Evolutionary conservation across 2,888 invertebrate genomes (phyloP).

Genomic region (Phragmatobia fuliginosa): DNA sequence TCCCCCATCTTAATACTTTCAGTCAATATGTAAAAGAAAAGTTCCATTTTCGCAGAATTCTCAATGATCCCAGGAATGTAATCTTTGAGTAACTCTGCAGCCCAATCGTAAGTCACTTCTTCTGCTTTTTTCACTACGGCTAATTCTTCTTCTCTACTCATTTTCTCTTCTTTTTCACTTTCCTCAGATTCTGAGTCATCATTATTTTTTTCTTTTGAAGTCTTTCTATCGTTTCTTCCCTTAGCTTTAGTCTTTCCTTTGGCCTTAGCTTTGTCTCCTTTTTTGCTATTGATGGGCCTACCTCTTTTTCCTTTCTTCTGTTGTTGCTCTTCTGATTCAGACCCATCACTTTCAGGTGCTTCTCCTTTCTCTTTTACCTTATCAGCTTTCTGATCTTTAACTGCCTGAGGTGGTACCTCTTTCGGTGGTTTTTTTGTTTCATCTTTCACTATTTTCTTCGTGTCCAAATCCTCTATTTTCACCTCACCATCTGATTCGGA

Average conservation of each 20-base stretch:
- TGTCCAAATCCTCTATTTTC: slow-evolving; percentile 83
- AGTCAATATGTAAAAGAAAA: slow-evolving; percentile 96
- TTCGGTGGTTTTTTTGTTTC: slow-evolving; percentile 64
- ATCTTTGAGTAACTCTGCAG: slow-evolving; percentile 92
- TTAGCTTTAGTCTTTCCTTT: slow-evolving; percentile 77
- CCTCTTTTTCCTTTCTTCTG: slow-evolving; percentile 70
- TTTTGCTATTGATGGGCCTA: slow-evolving; percentile 70
- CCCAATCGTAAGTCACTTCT: slow-evolving; percentile 96
- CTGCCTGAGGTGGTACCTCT: slow-evolving; percentile 44
- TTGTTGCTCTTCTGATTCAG: slow-evolving; percentile 71
- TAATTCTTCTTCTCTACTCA: slow-evolving; percentile 86
- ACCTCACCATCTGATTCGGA: slow-evolving; percentile 85
- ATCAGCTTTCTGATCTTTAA: slow-evolving; percentile 53
- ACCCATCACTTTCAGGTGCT: slow-evolving; percentile 61
- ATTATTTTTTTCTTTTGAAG: slow-evolving; percentile 84
- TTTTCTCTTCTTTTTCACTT: slow-evolving; percentile 87
- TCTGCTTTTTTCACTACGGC: slow-evolving; percentile 90
- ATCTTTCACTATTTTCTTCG: slow-evolving; percentile 79
- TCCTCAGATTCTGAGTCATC: slow-evolving; percentile 85
- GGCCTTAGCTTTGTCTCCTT: slow-evolving; percentile 69
- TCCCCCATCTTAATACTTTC: slow-evolving; percentile 96
- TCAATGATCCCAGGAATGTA: slow-evolving; percentile 96
- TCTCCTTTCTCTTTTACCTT: slow-evolving; percentile 60
- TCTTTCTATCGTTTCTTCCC: slow-evolving; percentile 78
- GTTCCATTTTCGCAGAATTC: slow-evolving; percentile 97